Percentiles rank a stretch among this genome's conserved stretches.
phyloP scores from a whole-genome alignment of 2,888 invertebrate genomes.

The Mongoloraphidia duomilia region DNA sequence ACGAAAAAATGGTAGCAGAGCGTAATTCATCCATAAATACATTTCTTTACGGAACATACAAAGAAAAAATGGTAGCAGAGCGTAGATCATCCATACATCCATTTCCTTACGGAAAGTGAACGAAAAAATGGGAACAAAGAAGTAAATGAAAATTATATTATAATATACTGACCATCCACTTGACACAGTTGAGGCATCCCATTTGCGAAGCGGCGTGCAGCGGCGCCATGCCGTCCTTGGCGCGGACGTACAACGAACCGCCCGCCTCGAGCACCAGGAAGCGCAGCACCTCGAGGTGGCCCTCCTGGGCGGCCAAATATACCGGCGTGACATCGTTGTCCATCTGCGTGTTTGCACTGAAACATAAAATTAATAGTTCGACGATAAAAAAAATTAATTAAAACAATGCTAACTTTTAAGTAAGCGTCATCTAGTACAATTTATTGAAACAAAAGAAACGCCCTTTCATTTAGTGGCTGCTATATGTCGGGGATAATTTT shows the following conservation, averaged over 20 bases:
- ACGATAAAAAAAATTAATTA: too few species aligned
- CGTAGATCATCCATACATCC: background rate
- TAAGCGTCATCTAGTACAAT: too few species aligned
- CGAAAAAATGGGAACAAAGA: background rate
- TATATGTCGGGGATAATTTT: too few species aligned
- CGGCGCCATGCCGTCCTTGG: constrained; percentile 82
- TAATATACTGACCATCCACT: constrained; percentile 67
- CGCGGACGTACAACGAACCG: constrained; percentile 66
- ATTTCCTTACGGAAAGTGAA: background rate
- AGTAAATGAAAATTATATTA: background rate
- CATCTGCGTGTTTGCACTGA: constrained; percentile 81
- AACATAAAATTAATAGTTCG: constrained; percentile 16
- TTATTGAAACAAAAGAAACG: too few species aligned
- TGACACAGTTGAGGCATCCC: constrained; percentile 72
- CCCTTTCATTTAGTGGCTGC: too few species aligned
- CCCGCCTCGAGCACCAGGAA: constrained; percentile 74
- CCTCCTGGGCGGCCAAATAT: constrained; percentile 79
- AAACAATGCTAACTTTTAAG: too few species aligned
- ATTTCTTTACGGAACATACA: background rate
- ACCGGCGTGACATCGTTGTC: constrained; percentile 85
- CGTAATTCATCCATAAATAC: too few species aligned
- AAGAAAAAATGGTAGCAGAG: background rate
- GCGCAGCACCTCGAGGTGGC: constrained; percentile 72
- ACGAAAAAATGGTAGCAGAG: too few species aligned
- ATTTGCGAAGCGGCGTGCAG: constrained; percentile 84